Evolutionary conservation across 1,140 invertebrate genomes (phyloP).

Genomic region (Drosophila simulans): DNA sequence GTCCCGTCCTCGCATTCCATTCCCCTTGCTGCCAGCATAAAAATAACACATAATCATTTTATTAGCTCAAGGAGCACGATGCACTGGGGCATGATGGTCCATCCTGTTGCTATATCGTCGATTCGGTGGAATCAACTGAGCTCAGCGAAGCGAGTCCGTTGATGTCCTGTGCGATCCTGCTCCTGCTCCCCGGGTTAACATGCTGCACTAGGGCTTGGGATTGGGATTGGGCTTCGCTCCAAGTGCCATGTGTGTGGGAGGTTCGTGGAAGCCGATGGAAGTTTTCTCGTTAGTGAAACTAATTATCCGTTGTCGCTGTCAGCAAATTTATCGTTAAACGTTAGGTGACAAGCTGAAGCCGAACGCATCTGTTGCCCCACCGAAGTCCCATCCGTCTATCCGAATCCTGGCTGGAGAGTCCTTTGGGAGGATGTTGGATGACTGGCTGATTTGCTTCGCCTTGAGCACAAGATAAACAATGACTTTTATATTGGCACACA

Average conservation of each 20-base stretch:
- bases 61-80: slow-evolving; percentile 68
- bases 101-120: slow-evolving; percentile 61
- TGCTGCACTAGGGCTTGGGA: slow-evolving; percentile 64
- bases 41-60: slow-evolving; percentile 82
- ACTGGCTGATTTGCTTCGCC: slow-evolving; percentile 29
- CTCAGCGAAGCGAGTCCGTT: not conserved
- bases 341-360: slow-evolving; percentile 72
- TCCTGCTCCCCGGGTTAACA: slow-evolving; percentile 74
- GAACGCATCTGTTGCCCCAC: slow-evolving; percentile 38
- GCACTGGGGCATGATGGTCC: slow-evolving; percentile 67
- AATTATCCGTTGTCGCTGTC: slow-evolving; percentile 82
- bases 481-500: slow-evolving; percentile 14
- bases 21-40: slow-evolving; percentile 56
- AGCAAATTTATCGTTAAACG: slow-evolving; percentile 82
- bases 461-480: slow-evolving; percentile 38
- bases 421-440: slow-evolving; percentile 30
- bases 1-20: not conserved
- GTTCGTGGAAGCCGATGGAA: slow-evolving; percentile 57
- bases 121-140: slow-evolving; percentile 20
- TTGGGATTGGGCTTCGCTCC: slow-evolving; percentile 9
- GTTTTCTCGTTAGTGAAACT: slow-evolving; percentile 83
- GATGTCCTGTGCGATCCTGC: slow-evolving; percentile 44
- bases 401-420: slow-evolving; percentile 6
- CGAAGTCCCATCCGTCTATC: slow-evolving; percentile 17
- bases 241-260: slow-evolving; percentile 44